Base-by-base conservation (phyloP, 2,113 vertebrate genomes). In the Oxygymnocypris stewartii region DNA sequence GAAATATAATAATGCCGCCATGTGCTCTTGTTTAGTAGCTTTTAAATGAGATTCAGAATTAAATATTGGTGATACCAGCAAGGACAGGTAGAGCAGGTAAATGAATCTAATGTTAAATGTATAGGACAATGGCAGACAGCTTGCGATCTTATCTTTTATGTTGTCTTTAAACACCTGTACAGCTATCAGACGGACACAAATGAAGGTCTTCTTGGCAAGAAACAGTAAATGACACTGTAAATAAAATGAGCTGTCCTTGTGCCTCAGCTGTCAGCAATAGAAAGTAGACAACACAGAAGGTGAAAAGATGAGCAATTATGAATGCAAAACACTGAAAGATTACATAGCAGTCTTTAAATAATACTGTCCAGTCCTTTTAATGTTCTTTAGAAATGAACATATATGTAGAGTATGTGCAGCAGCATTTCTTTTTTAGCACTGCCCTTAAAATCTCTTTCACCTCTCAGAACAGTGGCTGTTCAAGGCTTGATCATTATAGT, bases 81-180 rank as follows among this genome's bases (percentile, higher is more conserved):
- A 74, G 63, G 63, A 44, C 74, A 73, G 74, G 51, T 79, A 37
- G 31, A 77, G 49, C 28, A 59, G 49, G 57, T 74, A 37, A 86
- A 51, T 86, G 16, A 86, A 59, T 63, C 0, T 5, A 75, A 88
- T 71, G 73, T 75, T 44, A 71, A 74, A 86, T 84, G 84, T 74
- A 61, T 79, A 82, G 47, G 83, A 77, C 78, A 71, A 85, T 74
- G 82, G 76, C 73, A 4, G 84, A 69, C 69, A 44, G 85, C 82
- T 82, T 76, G 69, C 82, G 57, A 35, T 67, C 51, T 61, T 28
- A 84, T 69, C 76, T 75, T 81, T 51, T 14, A 69, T 79, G 28
- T 74, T 83, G 75, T 82, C 88, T 85, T 51, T 63, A 85, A 84
- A 77, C 85, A 85, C 77, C 80, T 82, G 80, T 87, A 85, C 80